phyloP scores from a whole-genome alignment of 2,797 vertebrate genomes.

The Lophius americanus region DNA sequence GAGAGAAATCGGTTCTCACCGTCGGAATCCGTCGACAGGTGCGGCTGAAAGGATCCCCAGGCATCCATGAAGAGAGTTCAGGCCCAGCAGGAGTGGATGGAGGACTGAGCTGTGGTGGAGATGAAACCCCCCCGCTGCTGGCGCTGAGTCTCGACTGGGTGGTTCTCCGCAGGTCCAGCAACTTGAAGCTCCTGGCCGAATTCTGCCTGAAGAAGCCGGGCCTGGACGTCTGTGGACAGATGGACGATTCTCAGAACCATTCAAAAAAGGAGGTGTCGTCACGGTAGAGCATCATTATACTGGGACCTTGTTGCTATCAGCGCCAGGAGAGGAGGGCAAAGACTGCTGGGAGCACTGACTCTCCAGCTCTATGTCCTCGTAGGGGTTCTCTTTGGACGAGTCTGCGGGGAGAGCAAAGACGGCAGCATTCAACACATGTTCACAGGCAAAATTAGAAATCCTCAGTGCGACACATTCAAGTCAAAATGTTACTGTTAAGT shows the following conservation, averaged over 20 bases:
- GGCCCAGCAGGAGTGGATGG: slow-evolving; percentile 59
- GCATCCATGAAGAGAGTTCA: slow-evolving; percentile 47
- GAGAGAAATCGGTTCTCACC: slow-evolving; percentile 32
- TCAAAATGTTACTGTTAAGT: too few relatives aligned
- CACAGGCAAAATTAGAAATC: background rate
- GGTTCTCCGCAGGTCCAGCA: slow-evolving; percentile 85
- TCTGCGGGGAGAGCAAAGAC: slow-evolving; percentile 53
- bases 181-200: slow-evolving; percentile 88
- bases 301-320: slow-evolving; percentile 80
- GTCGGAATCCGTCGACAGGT: slow-evolving; percentile 71
- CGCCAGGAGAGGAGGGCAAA: slow-evolving; percentile 84
- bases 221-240: slow-evolving; percentile 44
- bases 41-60: slow-evolving; percentile 51
- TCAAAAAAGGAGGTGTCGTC: background rate
- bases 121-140: slow-evolving; percentile 80
- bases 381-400: slow-evolving; percentile 89
- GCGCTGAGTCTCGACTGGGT: slow-evolving; percentile 59
- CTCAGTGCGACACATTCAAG: too few relatives aligned
- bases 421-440: slow-evolving; percentile 8
- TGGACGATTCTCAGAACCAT: background rate
- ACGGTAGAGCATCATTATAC: background rate
- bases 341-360: slow-evolving; percentile 87
- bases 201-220: slow-evolving; percentile 88
- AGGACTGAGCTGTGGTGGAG: slow-evolving; percentile 85
- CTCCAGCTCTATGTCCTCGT: slow-evolving; percentile 91